These are phyloP conservation scores for Podocnemis expansa DNA, from an alignment of 2,113 vertebrate species.

Conservation along the genomic window DNA sequence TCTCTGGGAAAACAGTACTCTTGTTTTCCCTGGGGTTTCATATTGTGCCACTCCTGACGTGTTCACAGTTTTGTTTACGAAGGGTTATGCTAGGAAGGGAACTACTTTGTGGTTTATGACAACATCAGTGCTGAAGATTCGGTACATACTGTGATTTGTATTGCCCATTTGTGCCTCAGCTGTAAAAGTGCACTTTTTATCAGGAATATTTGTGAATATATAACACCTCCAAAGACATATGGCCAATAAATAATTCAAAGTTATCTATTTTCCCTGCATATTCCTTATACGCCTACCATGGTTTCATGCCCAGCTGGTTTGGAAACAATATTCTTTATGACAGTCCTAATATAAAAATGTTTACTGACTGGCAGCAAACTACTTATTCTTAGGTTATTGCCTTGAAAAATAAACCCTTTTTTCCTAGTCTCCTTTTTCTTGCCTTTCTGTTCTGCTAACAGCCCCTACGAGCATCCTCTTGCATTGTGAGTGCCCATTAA, in stretches of 20 bases:
- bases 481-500: conserved; percentile 9
- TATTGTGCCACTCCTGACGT: background rate
- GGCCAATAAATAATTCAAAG: conserved; percentile 83
- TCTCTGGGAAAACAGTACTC: conserved; percentile 1
- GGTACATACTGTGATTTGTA: conserved; percentile 75
- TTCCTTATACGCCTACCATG: conserved; percentile 67
- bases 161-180: conserved; percentile 67
- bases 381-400: conserved; percentile 20
- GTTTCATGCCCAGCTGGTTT: conserved; percentile 73
- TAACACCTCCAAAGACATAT: conserved; percentile 73
- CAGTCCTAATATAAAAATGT: conserved; percentile 71
- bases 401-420: conserved; percentile 28
- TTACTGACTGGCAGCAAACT: conserved; percentile 68
- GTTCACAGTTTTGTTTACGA: conserved; percentile 31
- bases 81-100: conserved; percentile 40
- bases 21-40: conserved; percentile 33
- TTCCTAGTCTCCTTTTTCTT: background rate
- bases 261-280: conserved; percentile 73
- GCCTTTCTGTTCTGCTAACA: background rate
- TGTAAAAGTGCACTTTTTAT: conserved; percentile 74
- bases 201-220: conserved; percentile 74
- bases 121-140: conserved; percentile 60
- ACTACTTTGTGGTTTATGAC: conserved; percentile 60
- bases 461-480: background rate
- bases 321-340: conserved; percentile 74